These are phyloP conservation scores for Heliconius himera DNA, from an alignment of 1,140 invertebrate genomes.

Conservation along the genomic window DNA sequence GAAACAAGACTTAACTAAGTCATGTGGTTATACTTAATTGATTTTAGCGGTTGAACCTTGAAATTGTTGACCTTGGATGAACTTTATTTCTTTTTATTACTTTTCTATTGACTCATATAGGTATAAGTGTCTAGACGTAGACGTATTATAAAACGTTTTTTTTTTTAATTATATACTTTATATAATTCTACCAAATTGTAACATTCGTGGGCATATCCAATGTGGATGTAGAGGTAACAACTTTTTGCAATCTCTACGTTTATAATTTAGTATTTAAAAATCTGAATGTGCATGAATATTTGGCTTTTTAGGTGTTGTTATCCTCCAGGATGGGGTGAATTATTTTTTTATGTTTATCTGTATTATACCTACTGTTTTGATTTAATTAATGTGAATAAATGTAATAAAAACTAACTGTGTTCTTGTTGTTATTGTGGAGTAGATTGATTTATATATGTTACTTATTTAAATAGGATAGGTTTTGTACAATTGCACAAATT, in stretches of 20 bases:
- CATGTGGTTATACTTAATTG: background rate
- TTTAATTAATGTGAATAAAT: background rate
- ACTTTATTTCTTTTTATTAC: constrained; percentile 8
- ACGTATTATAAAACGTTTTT: background rate
- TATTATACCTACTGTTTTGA: background rate
- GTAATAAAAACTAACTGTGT: background rate
- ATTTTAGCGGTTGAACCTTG: constrained; percentile 10
- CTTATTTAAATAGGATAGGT: too few relatives aligned
- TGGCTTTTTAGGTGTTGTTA: background rate
- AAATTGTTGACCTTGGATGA: constrained; percentile 12
- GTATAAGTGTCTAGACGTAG: background rate
- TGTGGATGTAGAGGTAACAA: background rate
- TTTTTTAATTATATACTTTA: background rate
- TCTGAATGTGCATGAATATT: background rate
- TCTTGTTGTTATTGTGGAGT: background rate
- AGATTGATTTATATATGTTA: too few relatives aligned
- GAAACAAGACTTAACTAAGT: background rate
- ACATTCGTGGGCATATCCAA: background rate
- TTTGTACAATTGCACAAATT: too few relatives aligned
- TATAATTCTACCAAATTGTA: background rate
- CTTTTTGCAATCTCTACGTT: background rate
- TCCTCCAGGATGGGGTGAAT: background rate
- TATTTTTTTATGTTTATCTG: background rate
- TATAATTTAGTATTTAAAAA: background rate
- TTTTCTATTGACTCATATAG: background rate